Base-by-base conservation (phyloP, 30 jellyfish, hydroid and myxozoan genomes). In the Haliclystus octoradiatus region DNA sequence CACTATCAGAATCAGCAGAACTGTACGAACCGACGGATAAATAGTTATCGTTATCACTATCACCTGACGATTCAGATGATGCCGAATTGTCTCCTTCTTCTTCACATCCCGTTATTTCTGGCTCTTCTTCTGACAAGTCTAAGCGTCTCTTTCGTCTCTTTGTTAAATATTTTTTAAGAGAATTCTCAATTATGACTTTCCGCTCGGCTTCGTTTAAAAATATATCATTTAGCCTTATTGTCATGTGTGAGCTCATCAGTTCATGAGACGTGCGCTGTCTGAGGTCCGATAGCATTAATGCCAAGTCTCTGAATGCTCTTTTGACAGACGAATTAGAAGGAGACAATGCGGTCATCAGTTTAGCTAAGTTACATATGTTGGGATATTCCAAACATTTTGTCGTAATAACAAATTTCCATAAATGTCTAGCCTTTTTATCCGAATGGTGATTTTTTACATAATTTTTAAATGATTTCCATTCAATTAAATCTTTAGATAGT, bases 311-410 rank as follows among this genome's bases (percentile, higher is more conserved):
- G 70, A 82, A 82, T 12, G 75, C 78, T 34, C 94, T 74, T 75
- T 82, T 79, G 0, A 75, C 79, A 4, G 72, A 30, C 1, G 88
- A 65, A 52, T 81, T 81, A 51, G 90, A 81, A 19, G 90, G 77
- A 22, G 91, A 62, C 25, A 81, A 50, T 31, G 76, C 61, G 2
- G 74, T 57, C 26, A 78, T 27, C 69, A 78, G 29, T 30, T 78
- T 65, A n/a, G 60, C 52, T 13, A 76, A 30, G 25, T 66, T 65
- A 57, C 84, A 47, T 2, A 76, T 5, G 49, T 76, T 76, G 15
- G 88, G 83, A 50, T 50, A 76, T 47, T 76, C 84, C 7, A 9
- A 26, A 33, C 74, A 50, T 33, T 40, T 50, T 47, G 32, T 33
- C 13, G 25, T 33, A 25, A 77, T 23, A 28, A 68, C 78, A 0